Evolutionary conservation across 1,140 invertebrate genomes (phyloP).

Genomic region (Drosophila leontia): DNA sequence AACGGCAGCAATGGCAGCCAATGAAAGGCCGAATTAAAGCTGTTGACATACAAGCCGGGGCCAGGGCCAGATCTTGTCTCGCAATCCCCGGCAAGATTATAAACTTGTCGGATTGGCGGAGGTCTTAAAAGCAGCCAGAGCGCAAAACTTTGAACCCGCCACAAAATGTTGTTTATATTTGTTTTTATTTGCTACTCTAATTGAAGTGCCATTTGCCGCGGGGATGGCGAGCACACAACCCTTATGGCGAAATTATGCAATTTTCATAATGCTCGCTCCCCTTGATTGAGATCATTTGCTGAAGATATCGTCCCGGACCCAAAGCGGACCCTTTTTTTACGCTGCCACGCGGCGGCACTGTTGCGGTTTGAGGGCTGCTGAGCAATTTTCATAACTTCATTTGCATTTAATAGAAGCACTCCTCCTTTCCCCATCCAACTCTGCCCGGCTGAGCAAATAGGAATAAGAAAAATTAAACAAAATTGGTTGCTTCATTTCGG

Average conservation of each 20-base stretch:
- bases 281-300: constrained; percentile 72
- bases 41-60: constrained; percentile 58
- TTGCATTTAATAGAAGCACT: constrained; percentile 60
- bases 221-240: constrained; percentile 39
- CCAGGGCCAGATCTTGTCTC: constrained; percentile 39
- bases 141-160: constrained; percentile 31
- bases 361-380: constrained; percentile 59
- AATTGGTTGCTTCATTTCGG: constrained; percentile 33
- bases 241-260: constrained; percentile 73
- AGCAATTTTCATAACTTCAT: constrained; percentile 79
- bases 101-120: constrained; percentile 28
- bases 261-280: constrained; percentile 72
- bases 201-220: constrained; percentile 67
- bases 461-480: constrained; percentile 56
- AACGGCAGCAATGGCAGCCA: constrained; percentile 41
- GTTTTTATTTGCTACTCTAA: constrained; percentile 73
- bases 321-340: constrained; percentile 36
- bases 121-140: constrained; percentile 24
- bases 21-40: constrained; percentile 65
- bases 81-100: constrained; percentile 29
- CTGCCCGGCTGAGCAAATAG: constrained; percentile 22
- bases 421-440: neutral
- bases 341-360: constrained; percentile 58
- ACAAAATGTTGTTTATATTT: constrained; percentile 67
- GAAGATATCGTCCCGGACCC: constrained; percentile 44